Evolutionary conservation across 2,888 invertebrate genomes (phyloP).

Genomic region (Andrena camellia): DNA sequence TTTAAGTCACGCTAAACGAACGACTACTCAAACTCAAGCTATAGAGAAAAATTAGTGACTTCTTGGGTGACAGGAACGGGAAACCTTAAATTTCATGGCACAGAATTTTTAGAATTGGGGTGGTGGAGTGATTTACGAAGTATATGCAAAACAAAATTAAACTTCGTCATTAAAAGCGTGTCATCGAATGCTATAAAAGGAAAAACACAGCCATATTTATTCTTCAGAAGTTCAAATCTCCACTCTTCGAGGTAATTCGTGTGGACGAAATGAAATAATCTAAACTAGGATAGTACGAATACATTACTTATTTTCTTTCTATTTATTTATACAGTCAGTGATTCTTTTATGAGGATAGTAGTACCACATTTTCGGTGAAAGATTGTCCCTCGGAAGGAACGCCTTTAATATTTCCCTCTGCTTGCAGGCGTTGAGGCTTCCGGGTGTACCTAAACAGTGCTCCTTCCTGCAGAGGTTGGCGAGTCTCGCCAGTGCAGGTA

Average conservation of each 20-base stretch:
- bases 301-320: too few relatives aligned
- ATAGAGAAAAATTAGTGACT: background rate
- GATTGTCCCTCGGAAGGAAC: background rate
- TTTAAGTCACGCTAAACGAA: conserved; percentile 20
- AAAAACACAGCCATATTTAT: too few relatives aligned
- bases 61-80: background rate
- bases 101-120: background rate
- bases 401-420: background rate
- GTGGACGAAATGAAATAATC: too few relatives aligned
- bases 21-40: background rate
- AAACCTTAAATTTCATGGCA: too few relatives aligned
- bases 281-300: too few relatives aligned
- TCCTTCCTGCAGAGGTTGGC: background rate
- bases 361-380: background rate
- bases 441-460: conserved; percentile 28
- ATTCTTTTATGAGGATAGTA: background rate
- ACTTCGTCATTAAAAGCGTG: too few relatives aligned
- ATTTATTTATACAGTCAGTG: too few relatives aligned
- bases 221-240: too few relatives aligned
- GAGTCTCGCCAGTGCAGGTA: conserved; percentile 43
- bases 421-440: conserved; percentile 6
- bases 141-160: too few relatives aligned
- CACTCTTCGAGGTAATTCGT: too few relatives aligned
- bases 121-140: background rate
- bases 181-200: too few relatives aligned